Evolutionary conservation across 2,797 vertebrate genomes (phyloP).

Genomic region (Pampus argenteus): DNA sequence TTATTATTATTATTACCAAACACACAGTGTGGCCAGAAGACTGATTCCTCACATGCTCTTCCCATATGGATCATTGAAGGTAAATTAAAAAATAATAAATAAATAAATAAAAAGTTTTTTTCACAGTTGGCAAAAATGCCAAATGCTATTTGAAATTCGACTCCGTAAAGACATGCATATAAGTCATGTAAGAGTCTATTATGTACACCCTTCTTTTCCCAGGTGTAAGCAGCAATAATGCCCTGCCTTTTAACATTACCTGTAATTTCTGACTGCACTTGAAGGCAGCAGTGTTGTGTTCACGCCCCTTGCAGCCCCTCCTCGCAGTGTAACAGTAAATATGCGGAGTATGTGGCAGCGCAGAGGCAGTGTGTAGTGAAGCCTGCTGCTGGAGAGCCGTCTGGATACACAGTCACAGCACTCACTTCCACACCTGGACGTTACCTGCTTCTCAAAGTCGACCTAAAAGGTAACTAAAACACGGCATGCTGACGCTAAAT

Average conservation of each 20-base stretch:
- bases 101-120: no score
- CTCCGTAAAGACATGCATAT: background rate
- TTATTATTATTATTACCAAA: no score
- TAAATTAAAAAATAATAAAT: no score
- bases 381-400: accelerated
- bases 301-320: conserved; percentile 43
- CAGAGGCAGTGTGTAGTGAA: background rate
- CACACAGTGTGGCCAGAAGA: background rate
- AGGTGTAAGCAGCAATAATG: background rate
- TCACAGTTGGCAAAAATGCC: no score
- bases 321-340: background rate
- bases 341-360: conserved; percentile 29
- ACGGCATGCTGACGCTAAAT: no score
- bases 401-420: background rate
- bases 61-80: background rate
- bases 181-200: background rate
- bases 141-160: background rate
- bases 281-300: conserved; percentile 59
- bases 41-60: background rate
- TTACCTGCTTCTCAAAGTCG: background rate
- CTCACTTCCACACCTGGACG: background rate
- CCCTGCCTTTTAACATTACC: accelerated
- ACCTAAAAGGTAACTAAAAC: conserved; percentile 31
- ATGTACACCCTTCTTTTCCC: background rate
- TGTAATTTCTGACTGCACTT: conserved; percentile 8